Evolutionary conservation across 2,113 vertebrate species (phyloP).

Genomic region (Oreocharis arfaki): DNA sequence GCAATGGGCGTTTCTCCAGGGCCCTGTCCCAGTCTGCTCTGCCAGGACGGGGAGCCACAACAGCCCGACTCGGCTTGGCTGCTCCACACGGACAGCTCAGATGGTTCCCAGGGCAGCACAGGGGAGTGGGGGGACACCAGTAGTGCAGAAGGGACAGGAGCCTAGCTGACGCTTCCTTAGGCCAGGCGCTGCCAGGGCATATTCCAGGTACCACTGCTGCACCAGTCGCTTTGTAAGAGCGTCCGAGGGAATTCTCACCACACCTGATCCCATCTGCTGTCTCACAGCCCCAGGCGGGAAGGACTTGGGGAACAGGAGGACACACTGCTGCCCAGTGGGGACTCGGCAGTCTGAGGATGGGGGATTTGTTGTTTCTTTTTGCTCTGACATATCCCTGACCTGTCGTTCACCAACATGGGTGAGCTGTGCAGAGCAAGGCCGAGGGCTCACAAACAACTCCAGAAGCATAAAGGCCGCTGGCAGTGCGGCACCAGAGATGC

Average conservation of each 20-base stretch:
- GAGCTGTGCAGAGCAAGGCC: background rate
- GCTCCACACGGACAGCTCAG: background rate
- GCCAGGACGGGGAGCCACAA: background rate
- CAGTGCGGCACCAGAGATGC: background rate
- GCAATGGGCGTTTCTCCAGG: fast-evolving
- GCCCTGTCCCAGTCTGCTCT: background rate
- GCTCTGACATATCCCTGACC: background rate
- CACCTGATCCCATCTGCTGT: too few relatives aligned
- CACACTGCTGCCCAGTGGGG: background rate
- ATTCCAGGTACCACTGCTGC: background rate
- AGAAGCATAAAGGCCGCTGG: background rate
- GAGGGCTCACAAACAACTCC: background rate
- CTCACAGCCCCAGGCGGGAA: background rate
- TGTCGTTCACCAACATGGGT: background rate
- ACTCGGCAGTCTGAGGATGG: background rate
- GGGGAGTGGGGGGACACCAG: background rate
- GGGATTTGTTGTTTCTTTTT: background rate
- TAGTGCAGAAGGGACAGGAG: background rate
- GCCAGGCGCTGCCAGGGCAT: background rate
- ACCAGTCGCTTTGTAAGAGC: background rate
- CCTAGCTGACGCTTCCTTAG: background rate
- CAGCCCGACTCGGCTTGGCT: fast-evolving
- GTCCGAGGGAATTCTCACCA: background rate
- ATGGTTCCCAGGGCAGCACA: background rate
- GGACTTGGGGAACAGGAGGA: background rate